Evolutionary conservation across 2,888 invertebrate genomes (phyloP).

Genomic region (Anticlea derivata): DNA sequence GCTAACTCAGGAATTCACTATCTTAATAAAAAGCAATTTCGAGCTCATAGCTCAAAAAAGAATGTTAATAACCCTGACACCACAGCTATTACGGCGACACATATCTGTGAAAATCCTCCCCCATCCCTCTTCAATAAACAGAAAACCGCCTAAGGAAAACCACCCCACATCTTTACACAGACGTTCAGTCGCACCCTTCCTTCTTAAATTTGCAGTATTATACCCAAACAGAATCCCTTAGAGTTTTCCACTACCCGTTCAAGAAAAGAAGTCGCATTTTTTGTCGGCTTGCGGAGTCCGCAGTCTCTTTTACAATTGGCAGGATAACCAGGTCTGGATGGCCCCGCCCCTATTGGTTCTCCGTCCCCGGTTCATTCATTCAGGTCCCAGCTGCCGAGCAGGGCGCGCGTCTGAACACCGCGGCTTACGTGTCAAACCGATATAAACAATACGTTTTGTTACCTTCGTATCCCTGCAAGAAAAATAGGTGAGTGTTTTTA

Average conservation of each 20-base stretch:
- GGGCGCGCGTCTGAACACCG: slow-evolving; percentile 45
- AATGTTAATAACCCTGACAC: slow-evolving; percentile 29
- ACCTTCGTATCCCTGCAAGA: slow-evolving; percentile 1
- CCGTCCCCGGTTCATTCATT: slow-evolving; percentile 76
- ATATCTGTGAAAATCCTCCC: slow-evolving; percentile 44
- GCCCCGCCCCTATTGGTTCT: slow-evolving; percentile 66
- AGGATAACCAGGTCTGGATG: slow-evolving; percentile 46
- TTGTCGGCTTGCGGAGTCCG: neutral
- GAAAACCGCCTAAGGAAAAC: slow-evolving; percentile 25
- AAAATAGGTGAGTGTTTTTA: slow-evolving; percentile 27
- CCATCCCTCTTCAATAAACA: slow-evolving; percentile 43
- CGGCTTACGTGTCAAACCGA: slow-evolving; percentile 46
- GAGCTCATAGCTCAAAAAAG: slow-evolving; percentile 19
- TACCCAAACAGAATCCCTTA: slow-evolving; percentile 49
- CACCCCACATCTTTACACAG: slow-evolving; percentile 6
- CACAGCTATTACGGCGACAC: slow-evolving; percentile 40
- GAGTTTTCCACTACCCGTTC: slow-evolving; percentile 59
- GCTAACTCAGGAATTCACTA: neutral
- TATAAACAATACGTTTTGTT: slow-evolving; percentile 28
- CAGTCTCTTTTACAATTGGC: slow-evolving; percentile 43
- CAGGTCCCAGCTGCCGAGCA: slow-evolving; percentile 50
- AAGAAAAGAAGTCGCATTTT: slow-evolving; percentile 38
- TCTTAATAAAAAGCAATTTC: slow-evolving; percentile 28
- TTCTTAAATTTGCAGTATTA: slow-evolving; percentile 35
- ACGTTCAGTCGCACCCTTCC: slow-evolving; percentile 8